Conservation (phyloP, 2,113 vertebrate genomes). For the Desmodus rotundus region DNA sequence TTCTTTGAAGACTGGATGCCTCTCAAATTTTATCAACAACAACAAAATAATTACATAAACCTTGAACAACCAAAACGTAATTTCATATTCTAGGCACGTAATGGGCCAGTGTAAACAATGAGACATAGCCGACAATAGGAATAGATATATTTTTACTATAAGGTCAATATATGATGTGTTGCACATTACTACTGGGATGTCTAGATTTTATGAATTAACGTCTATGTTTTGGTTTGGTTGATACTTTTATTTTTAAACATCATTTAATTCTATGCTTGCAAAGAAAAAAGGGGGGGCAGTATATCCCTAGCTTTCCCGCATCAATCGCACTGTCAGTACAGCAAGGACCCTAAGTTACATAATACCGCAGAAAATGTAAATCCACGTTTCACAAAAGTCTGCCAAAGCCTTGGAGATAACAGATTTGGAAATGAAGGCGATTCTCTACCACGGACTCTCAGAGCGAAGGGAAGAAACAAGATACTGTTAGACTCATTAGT, state of each 20-base stretch:
- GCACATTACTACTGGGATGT: background rate
- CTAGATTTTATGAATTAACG: background rate
- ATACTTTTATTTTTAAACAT: background rate
- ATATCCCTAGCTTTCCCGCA: background rate
- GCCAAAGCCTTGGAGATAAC: background rate
- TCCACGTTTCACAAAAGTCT: background rate
- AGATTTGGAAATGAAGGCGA: background rate
- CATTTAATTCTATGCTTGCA: background rate
- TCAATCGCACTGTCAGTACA: background rate
- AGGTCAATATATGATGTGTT: background rate
- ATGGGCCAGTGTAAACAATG: background rate
- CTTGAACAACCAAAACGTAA: background rate
- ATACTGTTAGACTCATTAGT: too few species aligned
- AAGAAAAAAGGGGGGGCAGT: background rate
- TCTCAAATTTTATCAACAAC: background rate
- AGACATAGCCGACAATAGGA: background rate
- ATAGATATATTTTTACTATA: background rate
- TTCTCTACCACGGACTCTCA: background rate
- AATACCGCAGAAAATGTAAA: background rate
- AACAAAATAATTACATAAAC: background rate
- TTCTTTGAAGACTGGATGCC: background rate
- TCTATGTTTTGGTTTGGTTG: background rate
- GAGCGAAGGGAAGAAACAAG: background rate
- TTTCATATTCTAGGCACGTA: background rate
- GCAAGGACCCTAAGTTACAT: background rate